A percentile compares a stretch with the other conserved stretches of the same genome.
These are phyloP conservation scores for Melanotaenia duboulayi DNA, from an alignment of 2,113 vertebrate species.

Conservation along the genomic window DNA sequence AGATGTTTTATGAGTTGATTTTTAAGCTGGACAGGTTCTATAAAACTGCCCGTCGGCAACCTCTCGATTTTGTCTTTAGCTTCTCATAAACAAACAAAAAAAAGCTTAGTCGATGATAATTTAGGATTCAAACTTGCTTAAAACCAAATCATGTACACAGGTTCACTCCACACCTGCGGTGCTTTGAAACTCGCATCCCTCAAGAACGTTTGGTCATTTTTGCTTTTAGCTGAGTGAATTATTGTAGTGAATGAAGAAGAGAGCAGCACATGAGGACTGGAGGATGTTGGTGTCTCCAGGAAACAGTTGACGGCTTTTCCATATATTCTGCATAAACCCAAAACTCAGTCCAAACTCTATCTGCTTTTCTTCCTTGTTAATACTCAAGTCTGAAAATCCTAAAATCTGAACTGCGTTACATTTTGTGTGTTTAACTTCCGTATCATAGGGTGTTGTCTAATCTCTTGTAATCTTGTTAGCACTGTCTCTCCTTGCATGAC, in stretches of 20 bases:
- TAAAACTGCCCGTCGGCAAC: conserved; percentile 39
- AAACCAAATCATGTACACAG: conserved; percentile 41
- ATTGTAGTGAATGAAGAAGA: conserved; percentile 43
- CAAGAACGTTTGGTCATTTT: conserved; percentile 17
- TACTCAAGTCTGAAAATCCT: no score
- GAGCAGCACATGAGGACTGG: background rate
- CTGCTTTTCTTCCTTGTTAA: no score
- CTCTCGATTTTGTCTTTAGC: conserved; percentile 13
- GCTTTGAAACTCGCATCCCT: conserved; percentile 35
- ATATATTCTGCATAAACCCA: conserved; percentile 55
- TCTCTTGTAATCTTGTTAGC: background rate
- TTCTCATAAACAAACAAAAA: conserved; percentile 32
- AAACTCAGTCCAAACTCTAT: conserved; percentile 32
- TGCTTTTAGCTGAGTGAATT: conserved; percentile 59
- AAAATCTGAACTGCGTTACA: background rate
- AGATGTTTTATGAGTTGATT: conserved; percentile 40
- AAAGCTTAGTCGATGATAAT: conserved; percentile 51
- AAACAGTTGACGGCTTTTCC: conserved; percentile 25
- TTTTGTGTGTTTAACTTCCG: background rate
- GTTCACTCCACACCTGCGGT: conserved; percentile 13
- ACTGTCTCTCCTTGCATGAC: background rate
- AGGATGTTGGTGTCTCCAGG: background rate
- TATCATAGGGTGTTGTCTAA: background rate
- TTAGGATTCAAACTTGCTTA: conserved; percentile 52
- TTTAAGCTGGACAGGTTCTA: conserved; percentile 35